Evolutionary conservation across 2,797 vertebrate species (phyloP), one percentile per base, ranked within the genome.

Genomic region (Ptychobarbus kaznakovi): DNA sequence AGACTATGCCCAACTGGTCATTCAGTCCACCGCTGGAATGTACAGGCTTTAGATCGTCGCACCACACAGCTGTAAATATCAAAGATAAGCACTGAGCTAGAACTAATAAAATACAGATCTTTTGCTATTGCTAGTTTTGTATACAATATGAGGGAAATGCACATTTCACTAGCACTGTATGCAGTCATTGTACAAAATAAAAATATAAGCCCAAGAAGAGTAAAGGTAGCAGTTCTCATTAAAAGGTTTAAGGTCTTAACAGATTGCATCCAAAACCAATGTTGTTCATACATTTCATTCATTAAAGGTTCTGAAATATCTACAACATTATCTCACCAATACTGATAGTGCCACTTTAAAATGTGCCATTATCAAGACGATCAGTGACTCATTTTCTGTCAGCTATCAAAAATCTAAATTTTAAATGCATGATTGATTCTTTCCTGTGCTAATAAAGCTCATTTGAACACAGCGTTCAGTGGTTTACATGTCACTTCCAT

Each of bases 31-130:
- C 18, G 82, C 58, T 68, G 22, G 46, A 53, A 53, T 16, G 32
- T 53, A 51, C 35, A 46, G 20, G 53, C 53, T 58, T 78, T 58
- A 61, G 53, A 79, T 80, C 58, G 51, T 25, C 66, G 18, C 46
- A 28, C 63, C 49, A 28, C 80, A 81, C 35, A 40, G 32, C 9
- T 69, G 32, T 53, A 56, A 73, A 10, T 20, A 20, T 28, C 56
- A 74, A 75, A 49, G 42, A 46, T 20, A 22, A 75, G 72, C 28
- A 10, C 22, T 65, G 58, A 75, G 53, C 70, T 73, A n/a, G n/a
- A 72, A 61, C 69, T 46, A 61, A 73, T 63, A 42, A 74, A 63
- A 74, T 35, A 82, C 46, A 75, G 40, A 76, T 18, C 6, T 11
- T 46, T 46, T 6, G 53, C 69, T 44, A 28, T 32, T 32, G 40